A percentile compares a stretch with the other conserved stretches of the same genome.
phyloP scores from a whole-genome alignment of 2,113 vertebrate genomes.

The Anser brachyrhynchus region DNA sequence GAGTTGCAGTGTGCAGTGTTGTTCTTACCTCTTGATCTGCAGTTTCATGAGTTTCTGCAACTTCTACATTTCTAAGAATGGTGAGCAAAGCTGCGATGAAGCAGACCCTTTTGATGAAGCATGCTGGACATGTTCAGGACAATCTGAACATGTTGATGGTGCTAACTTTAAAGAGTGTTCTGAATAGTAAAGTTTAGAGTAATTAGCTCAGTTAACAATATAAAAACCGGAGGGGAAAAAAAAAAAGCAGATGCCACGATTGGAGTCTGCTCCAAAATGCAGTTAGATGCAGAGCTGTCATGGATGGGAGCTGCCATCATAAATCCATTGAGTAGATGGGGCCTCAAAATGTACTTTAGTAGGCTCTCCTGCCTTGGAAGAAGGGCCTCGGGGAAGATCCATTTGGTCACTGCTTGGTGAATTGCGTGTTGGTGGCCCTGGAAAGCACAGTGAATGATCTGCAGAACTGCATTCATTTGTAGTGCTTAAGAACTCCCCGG shows the following conservation, averaged over 20 bases:
- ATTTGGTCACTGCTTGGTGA: background rate
- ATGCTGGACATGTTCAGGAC: background rate
- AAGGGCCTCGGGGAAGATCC: background rate
- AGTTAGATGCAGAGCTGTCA: background rate
- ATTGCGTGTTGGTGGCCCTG: background rate
- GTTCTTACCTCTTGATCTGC: background rate
- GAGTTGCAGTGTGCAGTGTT: background rate
- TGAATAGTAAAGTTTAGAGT: background rate
- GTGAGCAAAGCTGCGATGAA: background rate
- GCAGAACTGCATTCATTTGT: background rate
- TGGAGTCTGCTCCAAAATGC: background rate
- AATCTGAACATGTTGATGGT: accelerated
- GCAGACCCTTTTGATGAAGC: background rate
- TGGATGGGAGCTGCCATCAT: background rate
- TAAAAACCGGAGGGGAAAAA: background rate
- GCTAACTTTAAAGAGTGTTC: background rate
- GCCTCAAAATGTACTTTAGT: background rate
- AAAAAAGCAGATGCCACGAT: background rate
- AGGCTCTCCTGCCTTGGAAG: background rate
- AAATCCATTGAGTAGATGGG: background rate
- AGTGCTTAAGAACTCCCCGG: accelerated
- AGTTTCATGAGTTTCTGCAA: background rate
- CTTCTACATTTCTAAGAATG: background rate
- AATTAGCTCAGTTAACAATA: background rate
- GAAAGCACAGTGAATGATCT: background rate